Conservation (phyloP, 2,113 vertebrate species). For the Hemichromis elongatus region DNA sequence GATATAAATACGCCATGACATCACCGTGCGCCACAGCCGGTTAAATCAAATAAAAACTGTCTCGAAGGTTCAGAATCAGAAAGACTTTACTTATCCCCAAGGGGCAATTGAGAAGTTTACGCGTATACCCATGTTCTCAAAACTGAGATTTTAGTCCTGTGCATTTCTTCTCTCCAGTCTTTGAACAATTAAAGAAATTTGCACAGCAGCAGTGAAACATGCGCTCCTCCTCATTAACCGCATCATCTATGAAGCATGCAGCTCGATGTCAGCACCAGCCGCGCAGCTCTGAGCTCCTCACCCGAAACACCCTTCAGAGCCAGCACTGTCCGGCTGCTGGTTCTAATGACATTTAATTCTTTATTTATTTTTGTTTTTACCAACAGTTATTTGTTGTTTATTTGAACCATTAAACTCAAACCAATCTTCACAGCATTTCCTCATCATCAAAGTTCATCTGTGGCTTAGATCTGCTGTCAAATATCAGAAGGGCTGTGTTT, state of each 20-base stretch:
- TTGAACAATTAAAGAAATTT: neutral
- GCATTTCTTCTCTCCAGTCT: neutral
- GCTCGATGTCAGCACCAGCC: neutral
- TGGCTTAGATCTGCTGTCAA: neutral
- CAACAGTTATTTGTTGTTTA: rapidly evolving
- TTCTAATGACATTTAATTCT: neutral
- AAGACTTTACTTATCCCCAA: too few relatives aligned
- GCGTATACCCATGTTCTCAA: neutral
- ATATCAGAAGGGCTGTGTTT: rapidly evolving
- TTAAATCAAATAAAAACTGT: neutral
- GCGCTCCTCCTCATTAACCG: neutral
- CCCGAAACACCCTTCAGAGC: neutral
- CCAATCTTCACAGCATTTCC: neutral
- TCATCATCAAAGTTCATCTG: neutral
- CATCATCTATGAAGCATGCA: neutral
- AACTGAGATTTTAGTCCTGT: neutral
- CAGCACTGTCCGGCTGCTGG: neutral
- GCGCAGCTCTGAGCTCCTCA: too few relatives aligned
- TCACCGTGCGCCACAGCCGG: neutral
- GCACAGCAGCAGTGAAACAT: neutral
- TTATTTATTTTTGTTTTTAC: rapidly evolving
- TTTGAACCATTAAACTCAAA: neutral
- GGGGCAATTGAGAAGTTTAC: neutral
- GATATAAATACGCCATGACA: neutral
- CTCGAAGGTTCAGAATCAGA: neutral